Conservation (phyloP, 1,140 invertebrate genomes). For the Catajapyx aquilonaris region DNA sequence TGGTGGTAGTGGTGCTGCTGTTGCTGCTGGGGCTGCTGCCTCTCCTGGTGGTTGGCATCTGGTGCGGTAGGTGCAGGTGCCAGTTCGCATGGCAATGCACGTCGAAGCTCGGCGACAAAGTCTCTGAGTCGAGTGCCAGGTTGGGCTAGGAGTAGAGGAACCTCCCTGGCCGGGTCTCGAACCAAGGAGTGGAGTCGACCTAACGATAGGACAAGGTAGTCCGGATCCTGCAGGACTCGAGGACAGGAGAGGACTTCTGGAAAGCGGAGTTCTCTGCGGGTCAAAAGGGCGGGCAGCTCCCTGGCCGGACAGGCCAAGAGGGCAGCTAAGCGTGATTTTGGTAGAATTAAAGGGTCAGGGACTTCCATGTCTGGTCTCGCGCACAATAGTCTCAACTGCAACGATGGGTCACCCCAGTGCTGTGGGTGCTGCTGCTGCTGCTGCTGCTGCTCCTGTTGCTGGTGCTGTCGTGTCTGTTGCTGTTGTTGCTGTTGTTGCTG, state of each 20-base stretch:
- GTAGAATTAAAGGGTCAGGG: slow-evolving; percentile 56
- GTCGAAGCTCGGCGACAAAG: slow-evolving; percentile 6
- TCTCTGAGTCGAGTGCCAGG: slow-evolving; percentile 13
- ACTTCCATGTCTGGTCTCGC: slow-evolving; percentile 41
- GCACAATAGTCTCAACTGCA: slow-evolving; percentile 47
- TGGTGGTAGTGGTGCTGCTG: too few relatives aligned
- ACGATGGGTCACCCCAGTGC: slow-evolving; percentile 41
- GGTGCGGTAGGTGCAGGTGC: too few relatives aligned
- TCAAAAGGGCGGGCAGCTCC: slow-evolving; percentile 50
- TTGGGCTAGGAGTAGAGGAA: slow-evolving; percentile 2
- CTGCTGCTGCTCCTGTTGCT: too few relatives aligned
- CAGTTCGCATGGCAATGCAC: neutral
- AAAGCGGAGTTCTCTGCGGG: slow-evolving; percentile 39
- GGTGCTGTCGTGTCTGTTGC: too few relatives aligned
- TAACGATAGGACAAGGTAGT: slow-evolving; percentile 53
- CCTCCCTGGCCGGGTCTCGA: slow-evolving; percentile 10
- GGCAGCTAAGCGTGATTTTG: slow-evolving; percentile 42
- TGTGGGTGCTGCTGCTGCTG: too few relatives aligned
- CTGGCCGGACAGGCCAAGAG: slow-evolving; percentile 45
- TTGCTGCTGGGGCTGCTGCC: too few relatives aligned
- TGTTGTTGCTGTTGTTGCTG: too few relatives aligned
- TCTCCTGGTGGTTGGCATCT: too few relatives aligned
- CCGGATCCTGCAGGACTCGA: slow-evolving; percentile 46
- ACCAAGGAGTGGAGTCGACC: slow-evolving; percentile 50
- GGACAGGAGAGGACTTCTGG: slow-evolving; percentile 47